Conservation (phyloP, 2,113 vertebrate genomes). For the Pseudorectes ferrugineus region DNA sequence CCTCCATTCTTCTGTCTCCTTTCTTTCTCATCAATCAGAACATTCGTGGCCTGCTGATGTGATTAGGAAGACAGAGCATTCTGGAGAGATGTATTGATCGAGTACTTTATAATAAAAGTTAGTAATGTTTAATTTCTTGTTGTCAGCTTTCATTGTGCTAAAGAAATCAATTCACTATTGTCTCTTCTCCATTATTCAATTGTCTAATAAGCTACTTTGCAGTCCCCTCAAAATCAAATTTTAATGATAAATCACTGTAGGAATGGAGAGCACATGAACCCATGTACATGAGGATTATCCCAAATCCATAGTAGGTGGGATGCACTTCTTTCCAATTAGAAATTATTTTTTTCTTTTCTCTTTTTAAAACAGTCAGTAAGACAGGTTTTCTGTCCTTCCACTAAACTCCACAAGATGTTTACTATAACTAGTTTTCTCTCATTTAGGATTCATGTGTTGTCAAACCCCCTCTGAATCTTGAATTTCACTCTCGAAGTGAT, state of each 20-base stretch:
- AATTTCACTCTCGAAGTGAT: not conserved
- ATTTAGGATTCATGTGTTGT: not conserved
- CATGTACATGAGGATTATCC: not conserved
- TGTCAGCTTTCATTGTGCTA: conserved; percentile 18
- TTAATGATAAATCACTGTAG: not conserved
- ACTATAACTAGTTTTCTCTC: not conserved
- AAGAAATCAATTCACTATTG: conserved; percentile 45
- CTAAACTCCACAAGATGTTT: not conserved
- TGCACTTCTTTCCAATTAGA: not conserved
- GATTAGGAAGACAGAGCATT: not conserved
- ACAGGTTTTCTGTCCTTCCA: not conserved
- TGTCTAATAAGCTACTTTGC: conserved; percentile 36
- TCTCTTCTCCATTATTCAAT: conserved; percentile 29
- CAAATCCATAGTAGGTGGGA: not conserved
- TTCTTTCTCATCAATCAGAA: not conserved
- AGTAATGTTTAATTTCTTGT: conserved; percentile 43
- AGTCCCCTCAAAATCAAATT: conserved; percentile 18
- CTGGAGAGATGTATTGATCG: not conserved
- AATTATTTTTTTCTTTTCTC: not conserved
- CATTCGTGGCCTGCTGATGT: not conserved
- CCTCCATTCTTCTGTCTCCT: not conserved
- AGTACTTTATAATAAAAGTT: not conserved
- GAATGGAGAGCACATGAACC: not conserved
- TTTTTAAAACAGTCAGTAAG: not conserved
- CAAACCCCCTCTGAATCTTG: not conserved